Percentiles rank a stretch among this genome's conserved stretches.
These are phyloP conservation scores for Halcyon smyrnensis DNA, from an alignment of 2,797 vertebrate genomes.

Conservation along the genomic window DNA sequence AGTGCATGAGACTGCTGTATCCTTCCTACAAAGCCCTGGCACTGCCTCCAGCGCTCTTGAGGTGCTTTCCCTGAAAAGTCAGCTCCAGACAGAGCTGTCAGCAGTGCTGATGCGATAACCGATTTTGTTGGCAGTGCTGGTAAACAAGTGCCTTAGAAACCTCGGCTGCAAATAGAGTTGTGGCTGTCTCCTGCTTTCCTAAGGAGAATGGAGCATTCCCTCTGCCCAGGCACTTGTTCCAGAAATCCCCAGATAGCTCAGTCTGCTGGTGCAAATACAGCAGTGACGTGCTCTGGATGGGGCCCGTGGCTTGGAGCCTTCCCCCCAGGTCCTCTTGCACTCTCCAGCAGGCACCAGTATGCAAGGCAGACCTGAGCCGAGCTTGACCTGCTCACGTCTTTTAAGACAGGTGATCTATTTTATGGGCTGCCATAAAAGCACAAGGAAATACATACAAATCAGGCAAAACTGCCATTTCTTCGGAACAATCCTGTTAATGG, in stretches of 20 bases:
- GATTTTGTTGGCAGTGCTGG: constrained; percentile 16
- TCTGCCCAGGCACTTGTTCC: not conserved
- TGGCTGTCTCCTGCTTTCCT: constrained; percentile 34
- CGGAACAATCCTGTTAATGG: not conserved
- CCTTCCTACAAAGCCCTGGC: not conserved
- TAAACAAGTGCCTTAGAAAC: constrained; percentile 59
- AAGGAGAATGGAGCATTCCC: not conserved
- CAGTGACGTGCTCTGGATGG: not conserved
- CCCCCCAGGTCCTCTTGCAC: rapidly evolving
- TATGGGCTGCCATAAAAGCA: not conserved
- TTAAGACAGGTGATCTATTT: not conserved
- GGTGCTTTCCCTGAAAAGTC: not conserved
- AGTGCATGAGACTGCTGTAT: not conserved
- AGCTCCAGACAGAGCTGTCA: constrained; percentile 56
- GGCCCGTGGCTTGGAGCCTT: not conserved
- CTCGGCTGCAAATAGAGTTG: constrained; percentile 50
- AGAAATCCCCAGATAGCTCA: not conserved
- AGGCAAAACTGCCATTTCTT: not conserved
- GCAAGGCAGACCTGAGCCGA: not conserved
- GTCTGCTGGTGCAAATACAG: not conserved
- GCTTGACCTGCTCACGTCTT: not conserved
- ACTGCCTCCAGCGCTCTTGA: not conserved
- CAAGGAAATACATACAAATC: constrained; percentile 4
- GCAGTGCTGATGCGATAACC: not conserved
- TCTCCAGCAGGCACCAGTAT: not conserved